Conservation (phyloP, 2,113 vertebrate genomes). For the Falco punctatus region DNA sequence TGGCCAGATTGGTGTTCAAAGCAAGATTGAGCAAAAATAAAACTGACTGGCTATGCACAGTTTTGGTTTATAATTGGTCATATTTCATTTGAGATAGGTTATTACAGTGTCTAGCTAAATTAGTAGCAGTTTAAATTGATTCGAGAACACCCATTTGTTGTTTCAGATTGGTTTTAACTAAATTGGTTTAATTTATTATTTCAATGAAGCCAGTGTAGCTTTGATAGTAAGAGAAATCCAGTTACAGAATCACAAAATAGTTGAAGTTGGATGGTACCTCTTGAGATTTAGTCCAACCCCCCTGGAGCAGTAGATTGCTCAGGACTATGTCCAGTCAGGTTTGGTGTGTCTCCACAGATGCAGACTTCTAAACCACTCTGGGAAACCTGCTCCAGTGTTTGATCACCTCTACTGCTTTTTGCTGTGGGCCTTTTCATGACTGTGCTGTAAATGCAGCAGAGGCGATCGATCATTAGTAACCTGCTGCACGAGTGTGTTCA, state of each 20-base stretch:
- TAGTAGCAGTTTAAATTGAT: neutral
- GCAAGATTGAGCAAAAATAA: neutral
- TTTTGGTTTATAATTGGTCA: neutral
- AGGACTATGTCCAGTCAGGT: neutral
- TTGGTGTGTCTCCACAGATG: neutral
- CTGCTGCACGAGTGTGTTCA: rapidly evolving
- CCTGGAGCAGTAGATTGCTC: neutral
- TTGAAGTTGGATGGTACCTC: neutral
- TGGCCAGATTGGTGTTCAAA: neutral
- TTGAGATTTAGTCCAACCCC: neutral
- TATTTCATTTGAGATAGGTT: neutral
- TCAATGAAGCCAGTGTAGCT: neutral
- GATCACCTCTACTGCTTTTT: neutral
- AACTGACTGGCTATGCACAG: neutral
- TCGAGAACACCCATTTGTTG: neutral
- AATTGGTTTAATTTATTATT: neutral
- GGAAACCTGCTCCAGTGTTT: neutral
- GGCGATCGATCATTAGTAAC: neutral
- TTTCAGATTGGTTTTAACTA: neutral
- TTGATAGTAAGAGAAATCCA: neutral
- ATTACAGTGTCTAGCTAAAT: neutral
- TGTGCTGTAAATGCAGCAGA: neutral
- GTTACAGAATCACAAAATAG: neutral
- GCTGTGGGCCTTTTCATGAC: neutral
- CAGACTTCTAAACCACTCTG: neutral